Evolutionary conservation across 2,888 invertebrate genomes (phyloP).

Genomic region (Tenthredo mesomela): DNA sequence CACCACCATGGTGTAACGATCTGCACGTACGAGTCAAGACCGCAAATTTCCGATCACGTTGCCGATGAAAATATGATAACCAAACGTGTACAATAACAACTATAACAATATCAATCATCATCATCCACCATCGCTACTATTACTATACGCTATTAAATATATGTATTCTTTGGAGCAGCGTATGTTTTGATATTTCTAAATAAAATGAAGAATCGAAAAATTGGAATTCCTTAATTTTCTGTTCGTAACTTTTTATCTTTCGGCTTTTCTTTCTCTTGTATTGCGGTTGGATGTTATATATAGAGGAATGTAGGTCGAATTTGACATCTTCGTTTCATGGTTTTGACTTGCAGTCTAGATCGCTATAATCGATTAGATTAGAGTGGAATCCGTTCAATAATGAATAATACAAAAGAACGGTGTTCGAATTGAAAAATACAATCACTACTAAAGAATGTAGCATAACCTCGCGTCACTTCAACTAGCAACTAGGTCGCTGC

Average conservation of each 20-base stretch:
- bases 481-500: background rate
- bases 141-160: background rate
- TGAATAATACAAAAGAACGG: background rate
- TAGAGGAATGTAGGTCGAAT: background rate
- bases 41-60: constrained; percentile 93
- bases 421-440: background rate
- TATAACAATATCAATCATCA: constrained; percentile 15
- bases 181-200: constrained; percentile 8
- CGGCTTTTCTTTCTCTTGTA: background rate
- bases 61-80: constrained; percentile 75
- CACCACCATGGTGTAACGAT: constrained; percentile 95
- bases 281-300: background rate
- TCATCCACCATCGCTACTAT: background rate
- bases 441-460: constrained; percentile 2
- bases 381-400: constrained; percentile 5
- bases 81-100: constrained; percentile 35
- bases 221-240: background rate
- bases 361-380: background rate
- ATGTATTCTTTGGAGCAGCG: background rate
- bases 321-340: background rate
- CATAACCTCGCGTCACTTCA: background rate
- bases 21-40: constrained; percentile 92
- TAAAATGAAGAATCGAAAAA: background rate
- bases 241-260: background rate
- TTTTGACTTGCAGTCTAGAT: background rate